phyloP scores from a whole-genome alignment of 2,113 vertebrate species.

The Thermophis baileyi region DNA sequence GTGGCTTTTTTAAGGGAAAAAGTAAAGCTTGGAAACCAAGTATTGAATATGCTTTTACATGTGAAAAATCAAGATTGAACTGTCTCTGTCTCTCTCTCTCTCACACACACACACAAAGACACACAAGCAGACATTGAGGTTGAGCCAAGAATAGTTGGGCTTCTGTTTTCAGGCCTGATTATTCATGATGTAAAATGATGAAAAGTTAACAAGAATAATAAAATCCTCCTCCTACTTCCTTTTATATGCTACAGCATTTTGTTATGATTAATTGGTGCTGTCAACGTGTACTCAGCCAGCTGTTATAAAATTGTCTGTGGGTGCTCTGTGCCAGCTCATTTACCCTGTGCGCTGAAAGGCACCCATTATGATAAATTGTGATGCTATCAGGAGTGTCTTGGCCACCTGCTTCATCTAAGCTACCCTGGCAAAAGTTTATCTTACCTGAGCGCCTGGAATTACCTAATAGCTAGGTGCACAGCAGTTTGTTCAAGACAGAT shows the following conservation, averaged over 20 bases:
- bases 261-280: neutral
- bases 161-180: neutral
- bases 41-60: neutral
- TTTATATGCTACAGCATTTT: neutral
- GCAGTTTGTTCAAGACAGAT: neutral
- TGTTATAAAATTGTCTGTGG: neutral
- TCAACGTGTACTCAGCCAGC: neutral
- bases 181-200: neutral
- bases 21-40: neutral
- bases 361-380: neutral
- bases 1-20: neutral
- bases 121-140: neutral
- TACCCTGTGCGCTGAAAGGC: neutral
- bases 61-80: neutral
- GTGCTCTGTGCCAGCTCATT: neutral
- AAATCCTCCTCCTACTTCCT: neutral
- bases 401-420: neutral
- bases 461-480: neutral
- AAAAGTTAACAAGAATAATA: neutral
- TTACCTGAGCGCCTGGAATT: neutral
- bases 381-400: neutral
- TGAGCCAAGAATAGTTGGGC: neutral
- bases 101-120: neutral
- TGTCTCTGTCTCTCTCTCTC: no score
- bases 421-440: neutral